Base-by-base conservation (phyloP, 2,113 vertebrate genomes). In the Mormoops blainvillei region DNA sequence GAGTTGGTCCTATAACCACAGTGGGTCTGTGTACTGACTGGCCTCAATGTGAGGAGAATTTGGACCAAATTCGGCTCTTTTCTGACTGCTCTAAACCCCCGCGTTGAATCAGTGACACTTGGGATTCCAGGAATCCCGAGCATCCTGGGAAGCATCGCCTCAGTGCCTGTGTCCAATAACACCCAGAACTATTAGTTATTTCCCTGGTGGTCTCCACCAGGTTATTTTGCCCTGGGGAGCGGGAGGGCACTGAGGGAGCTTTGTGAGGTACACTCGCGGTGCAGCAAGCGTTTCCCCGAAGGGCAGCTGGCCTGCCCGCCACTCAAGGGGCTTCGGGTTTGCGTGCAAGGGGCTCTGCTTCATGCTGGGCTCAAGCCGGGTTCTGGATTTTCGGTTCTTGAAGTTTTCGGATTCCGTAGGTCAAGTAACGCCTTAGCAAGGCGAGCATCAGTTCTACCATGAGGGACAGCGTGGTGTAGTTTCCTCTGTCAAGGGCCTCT, bases 281-380 rank as follows among this genome's bases (percentile, higher is more conserved):
- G 9, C 28, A 52, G 43, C 19, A 41, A 50, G 4, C 7, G 11
- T 43, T 50, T 81, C 5, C 43, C 19, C 4, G 48, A 18, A 22
- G 38, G 43, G 33, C 63, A 87, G 20, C 5, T 43, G 43, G 15
- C 41, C 16, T 24, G 26, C 11, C 77, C 22, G 26, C 71, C 6
- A 2, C 63, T 31, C 1, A 38, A 82, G 18, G 9, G 3, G 4
- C 4, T 0, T 4, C 3, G 20, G 6, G 41, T 54, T 56, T 54
- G 45, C 16, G 10, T 18, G 18, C 4, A 41, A 38, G 26, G n/a
- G 14, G 4, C 26, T n/a, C 9, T 4, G 14, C 16, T 19, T 74
- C 31, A 3, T 56, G 28, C 20, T 86, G 16, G 7, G 12, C 4
- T 13, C 6, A 28, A 26, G 7, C 3, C 13, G 50, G 5, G n/a